phyloP scores from a whole-genome alignment of 2,797 vertebrate genomes.

The Phalanger gymnotis region DNA sequence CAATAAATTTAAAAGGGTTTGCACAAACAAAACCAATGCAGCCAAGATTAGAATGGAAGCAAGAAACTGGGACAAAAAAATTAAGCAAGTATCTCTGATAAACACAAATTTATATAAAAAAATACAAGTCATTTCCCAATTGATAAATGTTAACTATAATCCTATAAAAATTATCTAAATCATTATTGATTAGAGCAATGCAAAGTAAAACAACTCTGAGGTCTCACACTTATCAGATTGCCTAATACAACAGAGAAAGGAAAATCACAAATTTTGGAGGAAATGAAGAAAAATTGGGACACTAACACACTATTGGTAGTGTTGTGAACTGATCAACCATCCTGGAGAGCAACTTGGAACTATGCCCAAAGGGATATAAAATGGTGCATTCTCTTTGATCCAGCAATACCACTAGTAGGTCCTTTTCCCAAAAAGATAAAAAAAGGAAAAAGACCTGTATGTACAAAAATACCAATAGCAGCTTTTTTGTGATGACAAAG shows the following conservation, averaged over 20 bases:
- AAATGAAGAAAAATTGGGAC: background rate
- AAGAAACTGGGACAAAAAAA: background rate
- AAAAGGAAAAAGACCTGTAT: background rate
- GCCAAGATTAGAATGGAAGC: background rate
- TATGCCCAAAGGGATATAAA: background rate
- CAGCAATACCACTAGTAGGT: background rate
- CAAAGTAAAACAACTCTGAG: background rate
- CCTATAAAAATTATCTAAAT: background rate
- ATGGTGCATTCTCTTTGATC: background rate
- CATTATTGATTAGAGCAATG: background rate
- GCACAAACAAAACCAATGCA: no score
- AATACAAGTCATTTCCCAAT: background rate
- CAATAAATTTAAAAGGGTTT: no score
- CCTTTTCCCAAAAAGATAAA: background rate
- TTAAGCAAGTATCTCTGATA: background rate
- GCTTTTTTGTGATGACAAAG: background rate
- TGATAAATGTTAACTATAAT: background rate
- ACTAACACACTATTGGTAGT: background rate
- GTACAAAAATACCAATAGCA: background rate
- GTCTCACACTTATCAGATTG: background rate
- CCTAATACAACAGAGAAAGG: background rate
- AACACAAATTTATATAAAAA: background rate
- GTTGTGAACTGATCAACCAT: background rate
- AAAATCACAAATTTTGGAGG: background rate
- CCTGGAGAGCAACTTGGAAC: background rate